Evolutionary conservation across 2,797 vertebrate genomes (phyloP).

Genomic region (Triplophysa bombifrons): DNA sequence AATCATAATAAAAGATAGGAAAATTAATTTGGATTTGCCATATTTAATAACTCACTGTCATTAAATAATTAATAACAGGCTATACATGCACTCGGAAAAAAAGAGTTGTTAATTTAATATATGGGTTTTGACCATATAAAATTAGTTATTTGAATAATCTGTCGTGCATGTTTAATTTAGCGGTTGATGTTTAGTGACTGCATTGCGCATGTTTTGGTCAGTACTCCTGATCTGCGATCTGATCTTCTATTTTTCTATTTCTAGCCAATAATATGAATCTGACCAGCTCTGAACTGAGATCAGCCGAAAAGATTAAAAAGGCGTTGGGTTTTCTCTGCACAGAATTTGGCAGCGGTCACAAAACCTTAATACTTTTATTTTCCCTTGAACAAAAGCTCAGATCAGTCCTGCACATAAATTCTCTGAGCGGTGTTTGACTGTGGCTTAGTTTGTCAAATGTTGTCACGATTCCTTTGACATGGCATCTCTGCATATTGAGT

Average conservation of each 20-base stretch:
- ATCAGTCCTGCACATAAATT: background rate
- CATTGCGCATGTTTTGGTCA: background rate
- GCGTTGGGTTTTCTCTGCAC: conserved; percentile 1
- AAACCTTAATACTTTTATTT: background rate
- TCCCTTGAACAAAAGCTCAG: background rate
- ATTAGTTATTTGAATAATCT: conserved; percentile 16
- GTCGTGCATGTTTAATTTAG: background rate
- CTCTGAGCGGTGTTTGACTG: background rate
- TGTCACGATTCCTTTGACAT: background rate
- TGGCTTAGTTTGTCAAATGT: background rate
- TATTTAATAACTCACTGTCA: background rate
- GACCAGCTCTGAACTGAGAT: conserved; percentile 27
- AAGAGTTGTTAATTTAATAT: background rate
- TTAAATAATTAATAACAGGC: conserved; percentile 6
- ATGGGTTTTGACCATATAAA: background rate
- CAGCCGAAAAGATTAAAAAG: background rate
- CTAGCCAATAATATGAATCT: background rate
- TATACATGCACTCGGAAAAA: background rate
- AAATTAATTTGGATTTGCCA: background rate
- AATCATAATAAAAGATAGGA: background rate
- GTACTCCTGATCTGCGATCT: conserved; percentile 17
- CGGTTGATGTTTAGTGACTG: background rate
- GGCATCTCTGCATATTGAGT: background rate
- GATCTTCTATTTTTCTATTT: background rate
- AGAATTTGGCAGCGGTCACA: background rate